Evolutionary conservation across 2,113 vertebrate genomes (phyloP).

Genomic region (Hippocampus mohnikei): DNA sequence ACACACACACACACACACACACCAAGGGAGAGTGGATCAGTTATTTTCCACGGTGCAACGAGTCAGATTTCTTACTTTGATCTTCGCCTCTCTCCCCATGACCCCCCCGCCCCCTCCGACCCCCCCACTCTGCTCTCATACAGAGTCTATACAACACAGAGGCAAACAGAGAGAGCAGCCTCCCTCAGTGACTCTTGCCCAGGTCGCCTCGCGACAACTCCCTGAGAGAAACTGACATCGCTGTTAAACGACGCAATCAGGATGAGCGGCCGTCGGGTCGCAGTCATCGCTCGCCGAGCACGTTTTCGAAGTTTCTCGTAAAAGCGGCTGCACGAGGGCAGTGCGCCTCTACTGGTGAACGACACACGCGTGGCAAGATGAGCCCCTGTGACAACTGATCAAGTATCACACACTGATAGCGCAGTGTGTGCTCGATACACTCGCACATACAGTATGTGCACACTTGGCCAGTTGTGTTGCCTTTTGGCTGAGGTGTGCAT

Average conservation of each 20-base stretch:
- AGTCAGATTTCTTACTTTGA: conserved; percentile 69
- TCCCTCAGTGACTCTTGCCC: conserved; percentile 1
- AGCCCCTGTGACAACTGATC: conserved; percentile 59
- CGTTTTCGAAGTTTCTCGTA: too few relatives aligned
- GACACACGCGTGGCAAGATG: conserved; percentile 46
- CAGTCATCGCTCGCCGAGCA: too few relatives aligned
- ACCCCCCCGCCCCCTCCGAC: neutral
- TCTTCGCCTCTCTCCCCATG: conserved; percentile 49
- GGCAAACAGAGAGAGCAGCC: conserved; percentile 15
- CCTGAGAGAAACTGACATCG: too few relatives aligned
- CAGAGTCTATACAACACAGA: conserved; percentile 30
- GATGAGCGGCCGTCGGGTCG: too few relatives aligned
- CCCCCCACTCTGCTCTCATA: conserved; percentile 32
- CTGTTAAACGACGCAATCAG: neutral
- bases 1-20: conserved; percentile 25
- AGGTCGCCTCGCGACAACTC: too few relatives aligned
- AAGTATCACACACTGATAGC: conserved; percentile 55
- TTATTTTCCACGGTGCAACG: conserved; percentile 59
- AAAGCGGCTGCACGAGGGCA: neutral
- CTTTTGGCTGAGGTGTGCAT: neutral
- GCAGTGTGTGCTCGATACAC: conserved; percentile 52
- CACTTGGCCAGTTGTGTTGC: too few relatives aligned
- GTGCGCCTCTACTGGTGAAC: neutral
- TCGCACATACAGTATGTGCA: conserved; percentile 5
- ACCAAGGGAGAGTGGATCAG: conserved; percentile 40